A percentile compares a stretch with the other conserved stretches of the same genome.
Conservation (phyloP, 2,113 vertebrate species). For the Lontra canadensis region DNA sequence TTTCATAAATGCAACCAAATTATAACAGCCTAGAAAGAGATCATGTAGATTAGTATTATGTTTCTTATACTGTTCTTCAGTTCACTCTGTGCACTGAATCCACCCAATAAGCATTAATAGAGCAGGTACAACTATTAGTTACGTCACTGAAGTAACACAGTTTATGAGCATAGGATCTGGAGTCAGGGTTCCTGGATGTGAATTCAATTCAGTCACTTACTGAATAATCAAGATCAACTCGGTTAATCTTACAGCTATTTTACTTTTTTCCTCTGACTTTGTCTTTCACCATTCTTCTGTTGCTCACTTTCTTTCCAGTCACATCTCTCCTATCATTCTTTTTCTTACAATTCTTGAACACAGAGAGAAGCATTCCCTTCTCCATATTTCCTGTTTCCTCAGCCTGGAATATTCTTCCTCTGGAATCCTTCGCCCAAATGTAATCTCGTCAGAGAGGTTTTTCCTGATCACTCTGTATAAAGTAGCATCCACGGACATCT, state of each 20-base stretch:
- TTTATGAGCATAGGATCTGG: background rate
- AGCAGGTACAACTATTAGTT: background rate
- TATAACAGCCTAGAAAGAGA: background rate
- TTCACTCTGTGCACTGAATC: background rate
- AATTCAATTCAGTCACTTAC: background rate
- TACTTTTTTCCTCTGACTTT: background rate
- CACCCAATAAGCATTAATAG: background rate
- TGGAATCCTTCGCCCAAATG: background rate
- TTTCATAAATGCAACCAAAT: background rate
- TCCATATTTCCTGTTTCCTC: background rate
- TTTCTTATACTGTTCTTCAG: background rate
- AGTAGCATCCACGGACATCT: background rate
- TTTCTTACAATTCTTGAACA: background rate
- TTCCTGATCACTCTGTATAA: background rate
- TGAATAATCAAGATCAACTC: background rate
- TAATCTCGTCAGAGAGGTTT: background rate
- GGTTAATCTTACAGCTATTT: background rate
- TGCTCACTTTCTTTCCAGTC: background rate
- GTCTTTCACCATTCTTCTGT: background rate
- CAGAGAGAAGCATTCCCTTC: background rate
- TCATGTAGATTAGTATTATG: background rate
- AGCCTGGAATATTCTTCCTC: background rate
- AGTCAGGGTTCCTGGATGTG: background rate
- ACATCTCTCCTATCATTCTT: background rate
- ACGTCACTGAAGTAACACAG: background rate